These are phyloP conservation scores for Capitulum mitella DNA, from an alignment of 2,888 invertebrate species.

Conservation along the genomic window DNA sequence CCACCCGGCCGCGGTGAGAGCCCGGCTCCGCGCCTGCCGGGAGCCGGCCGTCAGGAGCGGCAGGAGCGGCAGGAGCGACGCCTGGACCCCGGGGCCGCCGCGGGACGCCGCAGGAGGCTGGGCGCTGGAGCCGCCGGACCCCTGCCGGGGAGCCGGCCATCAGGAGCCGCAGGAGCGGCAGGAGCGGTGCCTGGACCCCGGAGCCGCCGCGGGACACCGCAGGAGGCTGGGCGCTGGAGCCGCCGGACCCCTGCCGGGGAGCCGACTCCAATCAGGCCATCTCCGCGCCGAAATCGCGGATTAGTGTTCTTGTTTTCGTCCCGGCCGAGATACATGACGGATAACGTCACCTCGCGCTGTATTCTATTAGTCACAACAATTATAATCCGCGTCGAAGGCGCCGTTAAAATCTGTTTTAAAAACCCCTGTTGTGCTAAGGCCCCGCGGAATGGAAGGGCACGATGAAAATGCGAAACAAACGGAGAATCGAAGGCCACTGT, in stretches of 20 bases:
- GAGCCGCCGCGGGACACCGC: too few relatives aligned
- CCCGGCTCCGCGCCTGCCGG: too few relatives aligned
- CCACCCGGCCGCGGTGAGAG: too few relatives aligned
- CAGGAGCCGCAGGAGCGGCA: too few relatives aligned
- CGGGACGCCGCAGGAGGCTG: too few relatives aligned
- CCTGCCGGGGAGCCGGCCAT: too few relatives aligned
- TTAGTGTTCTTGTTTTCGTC: constrained; percentile 23
- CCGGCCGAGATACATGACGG: background rate
- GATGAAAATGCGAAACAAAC: background rate
- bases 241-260: background rate
- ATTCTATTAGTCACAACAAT: constrained; percentile 24
- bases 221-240: background rate
- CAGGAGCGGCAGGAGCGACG: too few relatives aligned
- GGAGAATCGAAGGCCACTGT: background rate
- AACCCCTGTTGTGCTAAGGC: background rate
- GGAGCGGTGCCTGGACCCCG: too few relatives aligned
- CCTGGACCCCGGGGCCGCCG: too few relatives aligned
- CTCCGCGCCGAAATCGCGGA: constrained; percentile 13
- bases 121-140: background rate
- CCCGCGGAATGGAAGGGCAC: background rate
- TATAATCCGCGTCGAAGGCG: background rate
- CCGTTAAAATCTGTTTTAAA: constrained; percentile 10
- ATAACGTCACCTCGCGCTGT: constrained; percentile 4
- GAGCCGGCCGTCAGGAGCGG: too few relatives aligned
- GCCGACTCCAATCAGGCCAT: background rate